Evolutionary conservation across 2,113 vertebrate genomes (phyloP).

Genomic region (Lates calcarifer): DNA sequence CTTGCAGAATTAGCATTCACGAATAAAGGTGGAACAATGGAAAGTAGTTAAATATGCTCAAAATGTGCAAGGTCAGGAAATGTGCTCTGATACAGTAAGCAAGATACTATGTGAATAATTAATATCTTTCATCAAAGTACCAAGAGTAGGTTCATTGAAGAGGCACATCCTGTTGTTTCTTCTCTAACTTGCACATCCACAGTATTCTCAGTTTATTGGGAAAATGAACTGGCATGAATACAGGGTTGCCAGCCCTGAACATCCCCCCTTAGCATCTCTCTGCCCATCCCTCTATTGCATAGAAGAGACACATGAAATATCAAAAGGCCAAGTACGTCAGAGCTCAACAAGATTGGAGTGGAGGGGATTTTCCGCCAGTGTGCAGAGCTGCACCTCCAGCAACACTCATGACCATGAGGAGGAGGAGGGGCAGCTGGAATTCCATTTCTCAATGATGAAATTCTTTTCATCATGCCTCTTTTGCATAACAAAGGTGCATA

Average conservation of each 20-base stretch:
- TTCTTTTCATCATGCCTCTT: conserved; percentile 78
- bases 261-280: conserved; percentile 16
- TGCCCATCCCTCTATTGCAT: conserved; percentile 27
- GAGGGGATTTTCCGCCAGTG: conserved; percentile 70
- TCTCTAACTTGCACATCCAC: background rate
- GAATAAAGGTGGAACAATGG: conserved; percentile 53
- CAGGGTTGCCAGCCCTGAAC: conserved; percentile 30
- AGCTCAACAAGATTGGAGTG: conserved; percentile 68
- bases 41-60: conserved; percentile 43
- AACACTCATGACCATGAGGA: conserved; percentile 51
- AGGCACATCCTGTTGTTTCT: conserved; percentile 19
- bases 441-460: conserved; percentile 78
- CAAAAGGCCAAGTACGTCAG: conserved; percentile 70
- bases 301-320: conserved; percentile 61
- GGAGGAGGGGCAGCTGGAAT: conserved; percentile 71
- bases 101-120: conserved; percentile 62
- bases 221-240: conserved; percentile 17
- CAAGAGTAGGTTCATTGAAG: conserved; percentile 36
- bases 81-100: conserved; percentile 41
- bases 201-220: conserved; percentile 28
- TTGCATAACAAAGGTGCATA: conserved; percentile 81
- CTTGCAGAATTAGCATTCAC: conserved; percentile 55
- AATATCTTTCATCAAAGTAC: conserved; percentile 54
- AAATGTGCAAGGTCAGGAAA: conserved; percentile 63
- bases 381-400: conserved; percentile 67